Evolutionary conservation across 2,113 vertebrate species (phyloP).

Genomic region (Sinocyclocheilus anshuiensis): DNA sequence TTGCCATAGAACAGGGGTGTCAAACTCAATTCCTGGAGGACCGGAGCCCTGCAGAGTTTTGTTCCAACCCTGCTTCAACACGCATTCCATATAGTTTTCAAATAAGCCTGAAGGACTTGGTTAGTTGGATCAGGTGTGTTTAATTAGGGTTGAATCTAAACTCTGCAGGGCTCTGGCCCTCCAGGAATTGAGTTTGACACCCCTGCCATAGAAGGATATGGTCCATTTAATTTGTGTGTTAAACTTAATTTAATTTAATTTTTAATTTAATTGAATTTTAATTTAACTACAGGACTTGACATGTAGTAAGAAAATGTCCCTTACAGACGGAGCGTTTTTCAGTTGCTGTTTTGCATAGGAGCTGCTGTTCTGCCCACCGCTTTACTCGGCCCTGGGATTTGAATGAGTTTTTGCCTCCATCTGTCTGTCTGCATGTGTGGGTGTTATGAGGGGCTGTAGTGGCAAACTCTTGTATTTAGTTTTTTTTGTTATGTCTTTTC

Average conservation of each 20-base stretch:
- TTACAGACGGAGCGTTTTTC: conserved; percentile 10
- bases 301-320: not conserved
- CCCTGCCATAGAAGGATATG: not conserved
- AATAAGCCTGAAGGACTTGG: too few species aligned
- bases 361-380: conserved; percentile 12
- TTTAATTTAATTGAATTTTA: too few species aligned
- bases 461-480: conserved; percentile 3
- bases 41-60: too few species aligned
- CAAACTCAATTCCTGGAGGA: too few species aligned
- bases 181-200: too few species aligned
- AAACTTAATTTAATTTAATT: too few species aligned
- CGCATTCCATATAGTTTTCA: too few species aligned
- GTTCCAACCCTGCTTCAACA: too few species aligned
- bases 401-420: conserved; percentile 6
- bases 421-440: not conserved
- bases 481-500: not conserved
- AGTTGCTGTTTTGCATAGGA: conserved; percentile 56
- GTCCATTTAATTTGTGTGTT: not conserved
- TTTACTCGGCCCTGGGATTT: not conserved
- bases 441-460: not conserved
- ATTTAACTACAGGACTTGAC: not conserved
- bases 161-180: too few species aligned
- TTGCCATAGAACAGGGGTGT: too few species aligned
- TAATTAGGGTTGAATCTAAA: too few species aligned
- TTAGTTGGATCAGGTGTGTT: too few species aligned